Base-by-base conservation (phyloP, 2,888 invertebrate genomes). In the Parthenolecanium corni region DNA sequence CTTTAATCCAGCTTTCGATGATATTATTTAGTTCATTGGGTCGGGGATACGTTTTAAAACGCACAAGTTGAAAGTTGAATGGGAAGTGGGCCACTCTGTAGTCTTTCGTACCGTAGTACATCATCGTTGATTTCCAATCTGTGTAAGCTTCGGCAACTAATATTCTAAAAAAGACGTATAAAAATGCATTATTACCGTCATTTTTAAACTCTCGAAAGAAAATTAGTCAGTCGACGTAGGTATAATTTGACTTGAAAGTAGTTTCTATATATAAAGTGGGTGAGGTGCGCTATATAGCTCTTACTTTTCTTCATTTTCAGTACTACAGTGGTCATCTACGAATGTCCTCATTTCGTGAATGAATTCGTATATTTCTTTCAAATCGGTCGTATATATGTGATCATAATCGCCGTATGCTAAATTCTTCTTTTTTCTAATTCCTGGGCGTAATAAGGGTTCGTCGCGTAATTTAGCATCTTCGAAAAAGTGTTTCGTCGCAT, bases 371-470 rank as follows among this genome's bases (percentile, higher is more conserved):
- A 14, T 16, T 31, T 65, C 65, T 5, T 52, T 52, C 24, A 54
- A 61, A 46, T 65, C 64, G 16, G 21, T 2, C 3, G 64, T 65
- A 38, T 56, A 64, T 1, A n/a, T 64, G 36, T 65, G 65, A 0
- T 16, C 2, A 0, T 54, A 14, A 40, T 56, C 62, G 16, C 0
- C 1, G 9, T 16, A 46, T 14, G 9, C 5, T 11, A 0, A 49
- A 12, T 14, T 4, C 40, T 56, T 25, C n/a, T n/a, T n/a, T 6
- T 23, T 18, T 0, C n/a, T 23, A 0, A 40, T 2, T n/a, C 25
- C 38, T 1, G 63, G 52, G 24, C 64, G 54, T 0, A 16, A 0
- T n/a, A 38, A 52, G 1, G 63, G 52, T 52, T 66, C 66, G 25
- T 66, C 61, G 9, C 3, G 3, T 0, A 65, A 51, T 1, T 6